Evolutionary conservation across 2,888 invertebrate genomes (phyloP).

Genomic region (Amphipoea lucens): DNA sequence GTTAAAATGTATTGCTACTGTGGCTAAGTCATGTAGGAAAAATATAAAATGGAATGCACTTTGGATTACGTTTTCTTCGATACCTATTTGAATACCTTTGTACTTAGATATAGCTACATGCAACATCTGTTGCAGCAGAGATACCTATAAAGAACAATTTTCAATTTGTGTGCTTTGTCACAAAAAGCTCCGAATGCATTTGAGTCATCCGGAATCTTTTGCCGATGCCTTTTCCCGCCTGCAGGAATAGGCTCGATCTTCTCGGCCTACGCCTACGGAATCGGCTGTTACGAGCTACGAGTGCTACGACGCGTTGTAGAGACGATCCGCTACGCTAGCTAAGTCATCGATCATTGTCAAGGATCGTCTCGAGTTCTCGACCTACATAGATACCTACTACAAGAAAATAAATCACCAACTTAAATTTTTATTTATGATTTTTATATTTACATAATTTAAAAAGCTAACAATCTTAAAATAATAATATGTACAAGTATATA

Average conservation of each 20-base stretch:
- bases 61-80: background rate
- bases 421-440: too few relatives aligned
- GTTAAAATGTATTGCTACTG: slow-evolving; percentile 94
- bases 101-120: background rate
- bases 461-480: too few relatives aligned
- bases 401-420: too few relatives aligned
- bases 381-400: background rate
- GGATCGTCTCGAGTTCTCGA: background rate
- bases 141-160: too few relatives aligned
- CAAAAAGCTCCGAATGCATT: background rate
- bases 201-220: background rate
- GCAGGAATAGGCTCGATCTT: background rate
- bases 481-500: too few relatives aligned
- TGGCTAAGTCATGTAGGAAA: slow-evolving; percentile 37
- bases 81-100: background rate
- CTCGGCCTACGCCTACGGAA: background rate
- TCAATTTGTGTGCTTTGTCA: background rate
- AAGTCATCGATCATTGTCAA: too few relatives aligned
- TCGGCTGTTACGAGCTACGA: background rate
- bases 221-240: background rate
- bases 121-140: too few relatives aligned
- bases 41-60: background rate
- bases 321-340: too few relatives aligned
- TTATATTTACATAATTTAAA: too few relatives aligned
- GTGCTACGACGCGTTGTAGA: too few relatives aligned